A percentile compares a stretch with the other conserved stretches of the same genome.
Evolutionary conservation across 2,113 vertebrate species (phyloP).

Genomic region (Hippocampus comes): DNA sequence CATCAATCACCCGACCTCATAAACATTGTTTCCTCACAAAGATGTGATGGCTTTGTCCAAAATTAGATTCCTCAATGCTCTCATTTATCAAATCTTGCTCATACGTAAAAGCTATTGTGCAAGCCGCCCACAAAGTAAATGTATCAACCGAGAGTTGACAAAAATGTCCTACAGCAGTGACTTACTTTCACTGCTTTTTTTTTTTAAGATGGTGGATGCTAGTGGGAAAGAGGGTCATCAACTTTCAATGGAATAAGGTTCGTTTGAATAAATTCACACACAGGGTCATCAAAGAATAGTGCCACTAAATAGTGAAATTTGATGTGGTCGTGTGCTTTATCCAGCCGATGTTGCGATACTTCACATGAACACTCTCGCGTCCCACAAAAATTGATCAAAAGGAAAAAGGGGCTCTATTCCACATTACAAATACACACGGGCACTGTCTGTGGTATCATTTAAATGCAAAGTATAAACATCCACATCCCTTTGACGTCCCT

Average conservation of each 20-base stretch:
- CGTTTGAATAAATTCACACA: conserved; percentile 41
- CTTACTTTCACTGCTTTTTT: conserved; percentile 44
- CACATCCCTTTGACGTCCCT: neutral
- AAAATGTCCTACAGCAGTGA: conserved; percentile 47
- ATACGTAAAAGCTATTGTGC: conserved; percentile 38
- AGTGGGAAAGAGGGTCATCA: neutral
- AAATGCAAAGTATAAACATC: conserved; percentile 59
- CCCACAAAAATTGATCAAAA: conserved; percentile 41
- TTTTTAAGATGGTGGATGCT: conserved; percentile 11
- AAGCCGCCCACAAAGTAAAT: conserved; percentile 12
- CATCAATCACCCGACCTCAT: conserved; percentile 66
- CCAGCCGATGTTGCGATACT: conserved; percentile 2
- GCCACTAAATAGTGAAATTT: conserved; percentile 14
- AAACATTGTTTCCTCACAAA: conserved; percentile 59
- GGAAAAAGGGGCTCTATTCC: conserved; percentile 31
- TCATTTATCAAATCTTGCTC: conserved; percentile 59
- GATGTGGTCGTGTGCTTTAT: conserved; percentile 10
- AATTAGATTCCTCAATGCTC: conserved; percentile 60
- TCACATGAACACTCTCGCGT: conserved; percentile 13
- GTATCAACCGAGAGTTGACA: neutral
- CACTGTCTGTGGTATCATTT: conserved; percentile 46
- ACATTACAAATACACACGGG: conserved; percentile 38
- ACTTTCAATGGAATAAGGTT: conserved; percentile 46
- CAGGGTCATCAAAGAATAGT: conserved; percentile 37
- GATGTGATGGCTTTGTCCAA: conserved; percentile 54